Conservation (phyloP, 2,797 vertebrate genomes). For the Pelochelys cantorii region DNA sequence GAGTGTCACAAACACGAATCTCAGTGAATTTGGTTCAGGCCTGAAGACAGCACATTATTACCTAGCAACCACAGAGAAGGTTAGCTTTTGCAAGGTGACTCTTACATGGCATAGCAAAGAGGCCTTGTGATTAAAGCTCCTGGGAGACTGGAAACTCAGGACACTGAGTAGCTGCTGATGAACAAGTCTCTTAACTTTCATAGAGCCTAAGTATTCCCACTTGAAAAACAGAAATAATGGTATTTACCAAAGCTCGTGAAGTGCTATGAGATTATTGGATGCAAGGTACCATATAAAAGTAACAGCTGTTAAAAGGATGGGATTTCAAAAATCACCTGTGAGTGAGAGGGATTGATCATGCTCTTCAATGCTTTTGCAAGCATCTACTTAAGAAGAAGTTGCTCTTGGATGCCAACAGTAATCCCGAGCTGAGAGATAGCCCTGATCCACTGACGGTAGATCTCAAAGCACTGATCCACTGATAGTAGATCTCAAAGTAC, state of each 20-base stretch:
- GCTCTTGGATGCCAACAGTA: neutral
- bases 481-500: neutral
- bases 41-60: slow-evolving; percentile 12
- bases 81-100: slow-evolving; percentile 26
- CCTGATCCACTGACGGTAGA: too few species aligned
- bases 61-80: slow-evolving; percentile 59
- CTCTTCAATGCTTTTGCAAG: neutral
- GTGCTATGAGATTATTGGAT: neutral
- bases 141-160: neutral
- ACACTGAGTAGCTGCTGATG: neutral
- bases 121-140: neutral
- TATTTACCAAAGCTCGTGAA: neutral
- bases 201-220: neutral
- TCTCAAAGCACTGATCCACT: too few species aligned
- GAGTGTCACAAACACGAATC: slow-evolving; percentile 3
- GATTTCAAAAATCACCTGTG: neutral
- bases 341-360: neutral
- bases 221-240: slow-evolving; percentile 15
- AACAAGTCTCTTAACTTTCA: neutral
- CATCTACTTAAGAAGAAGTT: neutral
- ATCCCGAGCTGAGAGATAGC: neutral
- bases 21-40: slow-evolving; percentile 36
- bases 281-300: neutral
- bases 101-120: slow-evolving; percentile 31
- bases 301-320: neutral